These are phyloP conservation scores for Palythoa grandiflora DNA, from an alignment of 92 coral and sea anemone species.

Conservation along the genomic window DNA sequence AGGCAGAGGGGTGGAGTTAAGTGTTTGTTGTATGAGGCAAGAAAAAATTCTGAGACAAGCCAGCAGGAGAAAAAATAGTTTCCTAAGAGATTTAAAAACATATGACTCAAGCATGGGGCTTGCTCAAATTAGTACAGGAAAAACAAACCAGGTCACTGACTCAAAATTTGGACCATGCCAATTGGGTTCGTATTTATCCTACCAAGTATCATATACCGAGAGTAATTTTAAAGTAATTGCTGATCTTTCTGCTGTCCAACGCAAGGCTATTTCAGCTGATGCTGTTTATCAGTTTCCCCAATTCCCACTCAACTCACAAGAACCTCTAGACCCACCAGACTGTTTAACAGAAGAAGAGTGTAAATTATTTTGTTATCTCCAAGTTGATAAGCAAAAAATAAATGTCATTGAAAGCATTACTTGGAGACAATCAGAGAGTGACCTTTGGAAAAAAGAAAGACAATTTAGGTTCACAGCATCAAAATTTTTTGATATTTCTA, in stretches of 20 bases:
- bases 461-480: constrained; percentile 5
- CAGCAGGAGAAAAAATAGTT: constrained; percentile 26
- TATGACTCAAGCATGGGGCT: constrained; percentile 7
- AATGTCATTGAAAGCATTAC: constrained; percentile 1
- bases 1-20: constrained; percentile 30
- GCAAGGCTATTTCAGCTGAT: constrained; percentile 6
- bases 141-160: neutral
- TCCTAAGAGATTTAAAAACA: constrained; percentile 13
- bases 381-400: constrained; percentile 2
- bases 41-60: constrained; percentile 22
- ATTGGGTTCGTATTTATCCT: neutral
- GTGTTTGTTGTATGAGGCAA: constrained; percentile 23
- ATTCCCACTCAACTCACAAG: constrained; percentile 2
- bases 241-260: constrained; percentile 2
- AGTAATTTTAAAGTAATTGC: neutral
- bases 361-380: neutral
- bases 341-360: neutral
- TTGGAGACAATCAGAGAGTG: constrained; percentile 2
- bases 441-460: constrained; percentile 3
- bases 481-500: neutral
- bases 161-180: constrained; percentile 5
- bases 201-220: constrained; percentile 12
- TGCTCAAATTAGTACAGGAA: neutral
- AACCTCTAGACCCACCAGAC: constrained; percentile 2
- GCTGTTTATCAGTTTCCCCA: constrained; percentile 2